A percentile compares a stretch with the other conserved stretches of the same genome.
phyloP scores from a whole-genome alignment of 2,113 vertebrate species.

The Drymodes brunneopygia region DNA sequence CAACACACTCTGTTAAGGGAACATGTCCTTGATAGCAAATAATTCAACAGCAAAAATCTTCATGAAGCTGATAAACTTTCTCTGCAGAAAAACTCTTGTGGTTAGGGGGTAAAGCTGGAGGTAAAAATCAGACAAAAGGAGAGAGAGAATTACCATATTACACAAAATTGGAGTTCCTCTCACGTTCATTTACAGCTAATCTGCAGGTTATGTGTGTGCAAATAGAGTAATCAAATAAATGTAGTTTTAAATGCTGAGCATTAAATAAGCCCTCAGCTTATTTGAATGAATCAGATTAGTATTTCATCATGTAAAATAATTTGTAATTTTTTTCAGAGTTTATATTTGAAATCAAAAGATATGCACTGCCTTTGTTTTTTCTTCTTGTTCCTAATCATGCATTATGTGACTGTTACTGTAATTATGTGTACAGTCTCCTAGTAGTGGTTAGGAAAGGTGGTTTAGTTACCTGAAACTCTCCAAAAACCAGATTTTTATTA shows the following conservation, averaged over 20 bases:
- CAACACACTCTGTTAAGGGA: not conserved
- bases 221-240: not conserved
- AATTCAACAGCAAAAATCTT: not conserved
- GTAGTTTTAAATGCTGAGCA: not conserved
- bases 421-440: not conserved
- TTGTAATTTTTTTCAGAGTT: not conserved
- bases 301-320: not conserved
- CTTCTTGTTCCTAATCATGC: not conserved
- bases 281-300: not conserved
- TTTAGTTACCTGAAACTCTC: not conserved
- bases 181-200: not conserved
- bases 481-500: not conserved
- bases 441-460: not conserved
- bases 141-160: not conserved
- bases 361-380: not conserved
- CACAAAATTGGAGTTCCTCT: not conserved
- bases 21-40: not conserved
- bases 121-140: not conserved
- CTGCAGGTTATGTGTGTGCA: conserved; percentile 17
- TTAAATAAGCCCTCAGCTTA: not conserved
- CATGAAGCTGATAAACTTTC: not conserved
- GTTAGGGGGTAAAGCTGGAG: not conserved
- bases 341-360: not conserved
- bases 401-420: not conserved
- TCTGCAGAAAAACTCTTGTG: not conserved